Evolutionary conservation across 2,888 invertebrate species (phyloP), one percentile per base, ranked within the genome.

Genomic region (Torymus aiolomorphi): DNA sequence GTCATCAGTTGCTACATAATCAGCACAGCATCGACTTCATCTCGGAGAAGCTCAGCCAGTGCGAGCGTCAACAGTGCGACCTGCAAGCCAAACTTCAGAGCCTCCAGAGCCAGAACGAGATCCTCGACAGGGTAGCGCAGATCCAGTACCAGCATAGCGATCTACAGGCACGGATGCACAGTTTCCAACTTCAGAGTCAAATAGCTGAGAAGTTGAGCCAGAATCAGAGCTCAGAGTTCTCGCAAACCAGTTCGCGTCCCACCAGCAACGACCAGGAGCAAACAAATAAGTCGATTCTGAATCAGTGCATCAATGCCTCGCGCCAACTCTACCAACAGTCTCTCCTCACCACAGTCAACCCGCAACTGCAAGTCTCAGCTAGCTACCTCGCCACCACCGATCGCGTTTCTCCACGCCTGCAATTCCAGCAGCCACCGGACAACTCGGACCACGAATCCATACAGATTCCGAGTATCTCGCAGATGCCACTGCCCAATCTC

Each of bases 21-120:
- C 89, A 89, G 76, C 90, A 89, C 56, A 89, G 87, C 76, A 83
- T 90, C 1, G 89, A 90, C 70, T 85, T 89, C 71, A 87, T 90
- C 20, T 88, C 90, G 0, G 89, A 90, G 59, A 90, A 90, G 72
- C 81, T 90, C 0, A 89, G 84, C 57, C 89, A 90, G 78, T 90
- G 90, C 75, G 90, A 90, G 24, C 86, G 89, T 0, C 90, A 90
- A 51, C 90, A 90, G 59, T 87, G 87, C 73, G 89, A 90, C 52
- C 85, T 90, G 0, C 90, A 90, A 63, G 89, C 89, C 2, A 89
- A 88, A 66, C 72, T 90, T 13, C 89, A 90, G 73, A 89, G 88
- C 73, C 84, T 90, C 1, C 90, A 90, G 76, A 90, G 85, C 83
- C 90, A 90, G 63, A 90, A 90, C 82, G 88, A 89, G 61, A 89